Conservation (phyloP, 1,140 invertebrate species). For the Streblospio benedicti region DNA sequence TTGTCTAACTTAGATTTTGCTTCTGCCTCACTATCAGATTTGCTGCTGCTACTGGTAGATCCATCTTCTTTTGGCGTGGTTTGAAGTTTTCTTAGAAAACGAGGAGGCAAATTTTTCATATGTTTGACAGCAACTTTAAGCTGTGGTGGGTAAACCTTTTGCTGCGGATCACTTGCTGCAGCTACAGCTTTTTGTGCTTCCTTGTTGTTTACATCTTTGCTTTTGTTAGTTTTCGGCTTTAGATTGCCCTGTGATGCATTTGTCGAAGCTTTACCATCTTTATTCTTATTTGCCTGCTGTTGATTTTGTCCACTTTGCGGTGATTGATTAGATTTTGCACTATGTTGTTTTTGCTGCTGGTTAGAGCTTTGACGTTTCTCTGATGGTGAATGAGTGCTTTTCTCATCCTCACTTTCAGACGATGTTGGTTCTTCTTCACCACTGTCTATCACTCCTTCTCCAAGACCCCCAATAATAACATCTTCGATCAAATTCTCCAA, state of each 20-base stretch:
- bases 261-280: no score
- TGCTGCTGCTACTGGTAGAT: no score
- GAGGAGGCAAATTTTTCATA: slow-evolving; percentile 18
- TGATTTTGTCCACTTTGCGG: no score
- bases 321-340: no score
- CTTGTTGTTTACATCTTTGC: neutral
- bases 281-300: no score
- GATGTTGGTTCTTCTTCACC: slow-evolving; percentile 2
- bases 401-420: slow-evolving; percentile 13
- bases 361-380: no score
- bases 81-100: slow-evolving; percentile 14
- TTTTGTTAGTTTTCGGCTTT: no score
- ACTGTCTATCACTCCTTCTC: slow-evolving; percentile 6
- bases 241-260: no score
- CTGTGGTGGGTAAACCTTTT: slow-evolving; percentile 17
- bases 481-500: slow-evolving; percentile 18
- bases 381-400: no score
- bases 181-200: neutral
- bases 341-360: no score
- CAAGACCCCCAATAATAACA: slow-evolving; percentile 18
- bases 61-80: slow-evolving; percentile 11
- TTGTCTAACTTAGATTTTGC: no score
- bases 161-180: slow-evolving; percentile 2
- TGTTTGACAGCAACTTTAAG: slow-evolving; percentile 19
- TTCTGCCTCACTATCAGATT: no score